phyloP scores from a whole-genome alignment of 2,797 vertebrate species.

The Luscinia megarhynchos region DNA sequence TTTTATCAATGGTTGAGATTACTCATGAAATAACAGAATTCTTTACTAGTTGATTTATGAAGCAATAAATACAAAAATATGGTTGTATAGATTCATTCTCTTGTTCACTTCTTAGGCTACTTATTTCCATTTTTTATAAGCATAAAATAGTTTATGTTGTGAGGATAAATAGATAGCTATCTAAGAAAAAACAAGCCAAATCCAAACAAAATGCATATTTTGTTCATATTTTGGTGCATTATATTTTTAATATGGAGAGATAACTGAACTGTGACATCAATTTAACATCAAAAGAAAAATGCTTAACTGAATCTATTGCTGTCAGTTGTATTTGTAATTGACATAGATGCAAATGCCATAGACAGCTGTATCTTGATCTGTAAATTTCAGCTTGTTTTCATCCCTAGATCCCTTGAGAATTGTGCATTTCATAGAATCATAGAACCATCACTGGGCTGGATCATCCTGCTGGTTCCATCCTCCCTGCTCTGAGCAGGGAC shows the following conservation, averaged over 20 bases:
- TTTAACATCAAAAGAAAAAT: constrained; percentile 20
- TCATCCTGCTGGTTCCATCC: not conserved
- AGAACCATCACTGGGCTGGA: not conserved
- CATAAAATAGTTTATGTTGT: not conserved
- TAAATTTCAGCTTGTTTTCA: constrained; percentile 8
- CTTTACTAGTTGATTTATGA: not conserved
- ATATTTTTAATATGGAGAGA: not conserved
- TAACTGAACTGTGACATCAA: not conserved
- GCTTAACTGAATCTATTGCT: not conserved
- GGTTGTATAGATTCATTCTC: not conserved
- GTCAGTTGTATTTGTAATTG: not conserved
- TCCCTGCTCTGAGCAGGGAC: not conserved
- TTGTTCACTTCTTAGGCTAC: not conserved
- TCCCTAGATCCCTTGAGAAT: not conserved
- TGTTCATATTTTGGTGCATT: not conserved
- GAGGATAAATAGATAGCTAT: not conserved
- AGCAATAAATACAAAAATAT: not conserved
- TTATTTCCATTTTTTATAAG: not conserved
- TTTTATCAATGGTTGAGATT: constrained; percentile 36
- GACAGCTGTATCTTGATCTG: not conserved
- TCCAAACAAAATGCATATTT: not conserved
- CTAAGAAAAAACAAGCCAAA: not conserved
- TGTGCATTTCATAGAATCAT: not conserved
- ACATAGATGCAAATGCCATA: not conserved
- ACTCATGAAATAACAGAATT: not conserved